Evolutionary conservation across 2,888 invertebrate genomes (phyloP), one percentile per base, ranked within the genome.

Genomic region (Carterocephalus palaemon): DNA sequence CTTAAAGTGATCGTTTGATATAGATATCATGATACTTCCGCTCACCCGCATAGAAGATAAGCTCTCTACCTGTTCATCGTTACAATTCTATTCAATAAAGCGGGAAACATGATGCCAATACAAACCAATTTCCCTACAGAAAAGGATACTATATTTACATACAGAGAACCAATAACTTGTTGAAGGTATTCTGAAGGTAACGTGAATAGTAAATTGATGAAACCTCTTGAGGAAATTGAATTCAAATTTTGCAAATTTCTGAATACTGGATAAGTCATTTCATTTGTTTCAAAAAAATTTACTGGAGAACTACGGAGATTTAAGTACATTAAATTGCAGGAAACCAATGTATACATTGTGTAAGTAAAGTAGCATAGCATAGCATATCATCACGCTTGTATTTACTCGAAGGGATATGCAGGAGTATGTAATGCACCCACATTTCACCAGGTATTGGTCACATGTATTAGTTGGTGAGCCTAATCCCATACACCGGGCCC

Each of bases 101-200:
- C 48, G 56, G 53, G 55, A 56, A 64, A 60, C 52, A 60, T 57
- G 49, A 51, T 53, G 51, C 56, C 62, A 63, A 66, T 64, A 64
- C 57, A 61, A 62, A 59, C 60, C 68, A 69, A 65, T 69, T 68
- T 56, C 53, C 54, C 22, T 42, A 54, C 51, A 60, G 56, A 57
- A 60, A 62, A 54, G 52, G 45, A 24, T 40, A n/a, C 43, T 55
- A 33, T 60, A 66, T 71, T 69, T 68, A 60, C 67, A 67, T 66
- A 59, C 47, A 60, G 59, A 60, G 65, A 64, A 62, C 64, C 62
- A 67, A 70, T 67, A 59, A 67, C 20, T 45, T 36, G 17, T 33
- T 41, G 43, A 36, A 22, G 10, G 34, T 43, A 43, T 36, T 29
- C 22, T 15, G 8, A 24, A 36, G 28, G 20, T 16, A 41, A 19